phyloP scores from a whole-genome alignment of 2,113 vertebrate species.

The pig (Sus scrofa) region DNA sequence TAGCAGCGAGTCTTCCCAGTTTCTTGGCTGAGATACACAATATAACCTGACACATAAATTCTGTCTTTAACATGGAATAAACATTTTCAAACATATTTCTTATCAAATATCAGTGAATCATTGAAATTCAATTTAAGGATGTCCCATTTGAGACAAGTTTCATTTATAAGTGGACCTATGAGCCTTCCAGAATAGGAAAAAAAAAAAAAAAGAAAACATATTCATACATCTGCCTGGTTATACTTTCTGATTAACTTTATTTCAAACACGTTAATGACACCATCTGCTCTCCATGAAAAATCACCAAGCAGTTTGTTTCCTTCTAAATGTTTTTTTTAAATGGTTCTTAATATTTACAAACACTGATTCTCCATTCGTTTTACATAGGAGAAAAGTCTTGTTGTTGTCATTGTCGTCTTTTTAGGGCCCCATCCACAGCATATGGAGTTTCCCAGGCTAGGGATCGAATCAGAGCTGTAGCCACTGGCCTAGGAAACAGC shows the following conservation, averaged over 20 bases:
- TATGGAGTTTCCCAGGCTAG: no score
- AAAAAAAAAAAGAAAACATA: neutral
- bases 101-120: no score
- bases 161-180: neutral
- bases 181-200: neutral
- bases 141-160: neutral
- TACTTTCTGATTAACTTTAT: constrained; percentile 22
- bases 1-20: neutral
- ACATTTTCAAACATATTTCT: neutral
- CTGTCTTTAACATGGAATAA: neutral
- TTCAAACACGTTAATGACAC: constrained; percentile 1
- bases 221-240: neutral
- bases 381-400: neutral
- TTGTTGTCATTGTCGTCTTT: no score
- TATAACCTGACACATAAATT: neutral
- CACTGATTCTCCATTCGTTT: neutral
- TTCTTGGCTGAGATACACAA: neutral
- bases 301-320: constrained; percentile 22
- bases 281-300: constrained; percentile 28
- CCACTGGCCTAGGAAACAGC: no score
- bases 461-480: no score
- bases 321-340: constrained; percentile 31
- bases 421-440: no score
- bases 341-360: constrained; percentile 27
- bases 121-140: no score